Evolutionary conservation across 2,888 invertebrate genomes (phyloP).

Genomic region (Acanthosepion lycidas): DNA sequence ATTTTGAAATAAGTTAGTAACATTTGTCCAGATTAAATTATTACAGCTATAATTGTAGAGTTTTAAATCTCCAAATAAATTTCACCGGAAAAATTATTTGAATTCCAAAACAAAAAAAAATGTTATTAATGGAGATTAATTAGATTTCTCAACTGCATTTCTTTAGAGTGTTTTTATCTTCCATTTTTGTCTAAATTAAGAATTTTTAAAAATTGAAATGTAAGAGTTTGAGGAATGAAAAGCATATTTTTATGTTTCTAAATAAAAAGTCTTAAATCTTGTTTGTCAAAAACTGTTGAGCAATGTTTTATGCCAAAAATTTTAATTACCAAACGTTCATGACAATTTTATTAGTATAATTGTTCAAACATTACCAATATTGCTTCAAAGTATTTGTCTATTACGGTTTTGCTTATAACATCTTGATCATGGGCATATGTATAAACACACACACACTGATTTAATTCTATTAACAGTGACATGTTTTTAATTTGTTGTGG

Average conservation of each 20-base stretch:
- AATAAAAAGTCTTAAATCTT: neutral
- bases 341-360: neutral
- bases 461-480: too few species aligned
- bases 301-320: neutral
- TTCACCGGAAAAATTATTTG: too few species aligned
- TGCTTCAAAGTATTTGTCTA: neutral
- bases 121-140: neutral
- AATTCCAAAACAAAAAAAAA: neutral
- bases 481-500: neutral
- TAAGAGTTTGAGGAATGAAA: slow-evolving; percentile 20
- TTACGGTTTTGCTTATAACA: too few species aligned
- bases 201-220: neutral
- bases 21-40: neutral
- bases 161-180: neutral
- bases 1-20: too few species aligned
- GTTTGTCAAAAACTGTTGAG: neutral
- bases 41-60: neutral
- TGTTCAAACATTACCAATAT: neutral
- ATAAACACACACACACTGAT: too few species aligned
- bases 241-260: neutral
- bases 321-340: neutral
- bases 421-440: too few species aligned
- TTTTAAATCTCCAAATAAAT: neutral
- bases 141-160: neutral
- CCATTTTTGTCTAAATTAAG: neutral